Evolutionary conservation across 2,797 vertebrate species (phyloP), one percentile per base, ranked within the genome.

Genomic region (Philypnodon macrostomus): DNA sequence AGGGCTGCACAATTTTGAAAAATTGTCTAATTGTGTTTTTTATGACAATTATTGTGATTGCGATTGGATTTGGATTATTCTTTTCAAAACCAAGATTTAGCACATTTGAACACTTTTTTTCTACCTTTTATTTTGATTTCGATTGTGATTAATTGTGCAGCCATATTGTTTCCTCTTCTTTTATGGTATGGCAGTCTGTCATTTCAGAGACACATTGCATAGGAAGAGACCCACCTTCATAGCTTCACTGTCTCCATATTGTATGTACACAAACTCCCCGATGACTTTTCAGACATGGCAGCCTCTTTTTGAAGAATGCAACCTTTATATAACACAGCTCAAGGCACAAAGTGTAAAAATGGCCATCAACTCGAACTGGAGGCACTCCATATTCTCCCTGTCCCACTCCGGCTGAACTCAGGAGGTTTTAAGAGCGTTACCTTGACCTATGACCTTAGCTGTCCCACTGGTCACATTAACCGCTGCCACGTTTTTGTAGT

Each of bases 391-490:
- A 40, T 57, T 71, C 50, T 63, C 29, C n/a, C 35, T 29, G 42
- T 41, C 44, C 18, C 3, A 35, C 48, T 59, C 50, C 33, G 58
- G 40, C 53, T n/a, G 10, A 46, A 13, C 49, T 8, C 57, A 52
- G 2, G 16, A 33, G 56, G 58, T 46, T 70, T 30, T 39, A 56
- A 47, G 55, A 63, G 58, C 30, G 50, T 57, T 56, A 62, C 55
- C 40, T 71, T 63, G 53, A 75, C 68, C 72, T 73, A 45, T 0
- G 46, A 0, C 21, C 59, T 63, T 53, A 32, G 53, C 59, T 35
- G 62, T 66, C 62, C 55, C 21, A 44, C 55, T 53, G 58, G 23
- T 65, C 58, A 79, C 71, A 59, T 70, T 70, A 71, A 73, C 48
- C 58, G 53, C 7, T 67, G 71, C 33, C 53, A 58, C 54, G 44